phyloP scores from a whole-genome alignment of 53 echinoderm and acorn worm genomes.

The Patiria pectinifera region DNA sequence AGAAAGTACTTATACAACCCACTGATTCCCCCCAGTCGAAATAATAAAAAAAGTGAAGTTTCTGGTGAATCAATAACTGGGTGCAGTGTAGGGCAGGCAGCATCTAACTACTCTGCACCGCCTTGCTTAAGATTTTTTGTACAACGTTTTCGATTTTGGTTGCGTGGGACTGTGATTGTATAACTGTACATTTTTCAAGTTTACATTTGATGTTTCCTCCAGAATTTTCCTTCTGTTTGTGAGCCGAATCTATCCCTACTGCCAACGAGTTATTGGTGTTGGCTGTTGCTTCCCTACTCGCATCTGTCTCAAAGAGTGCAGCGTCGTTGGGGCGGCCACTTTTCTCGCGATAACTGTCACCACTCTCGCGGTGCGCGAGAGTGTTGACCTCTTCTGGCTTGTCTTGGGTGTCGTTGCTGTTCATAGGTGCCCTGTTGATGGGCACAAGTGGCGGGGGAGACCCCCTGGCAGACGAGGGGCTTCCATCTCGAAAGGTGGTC shows the following conservation, averaged over 20 bases:
- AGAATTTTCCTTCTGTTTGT: not conserved
- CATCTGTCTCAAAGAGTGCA: not conserved
- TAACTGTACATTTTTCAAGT: not conserved
- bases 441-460: constrained; percentile 44
- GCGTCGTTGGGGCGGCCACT: not conserved
- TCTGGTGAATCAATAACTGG: not conserved
- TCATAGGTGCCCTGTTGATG: not conserved
- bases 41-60: not conserved
- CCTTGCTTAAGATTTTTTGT: constrained; percentile 68
- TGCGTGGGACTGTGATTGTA: constrained; percentile 14
- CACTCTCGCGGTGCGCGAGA: not conserved
- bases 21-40: not conserved
- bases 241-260: not conserved
- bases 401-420: not conserved
- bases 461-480: not conserved
- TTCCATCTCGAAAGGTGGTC: not conserved
- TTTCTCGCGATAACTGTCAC: not conserved
- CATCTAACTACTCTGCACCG: constrained; percentile 27
- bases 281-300: not conserved
- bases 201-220: not conserved
- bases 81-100: not conserved
- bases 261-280: not conserved
- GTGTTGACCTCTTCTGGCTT: not conserved
- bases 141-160: constrained; percentile 69
- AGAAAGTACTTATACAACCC: not conserved